A percentile compares a stretch with the other conserved stretches of the same genome.
phyloP scores from a whole-genome alignment of 2,113 vertebrate genomes.

The Antechinus flavipes region DNA sequence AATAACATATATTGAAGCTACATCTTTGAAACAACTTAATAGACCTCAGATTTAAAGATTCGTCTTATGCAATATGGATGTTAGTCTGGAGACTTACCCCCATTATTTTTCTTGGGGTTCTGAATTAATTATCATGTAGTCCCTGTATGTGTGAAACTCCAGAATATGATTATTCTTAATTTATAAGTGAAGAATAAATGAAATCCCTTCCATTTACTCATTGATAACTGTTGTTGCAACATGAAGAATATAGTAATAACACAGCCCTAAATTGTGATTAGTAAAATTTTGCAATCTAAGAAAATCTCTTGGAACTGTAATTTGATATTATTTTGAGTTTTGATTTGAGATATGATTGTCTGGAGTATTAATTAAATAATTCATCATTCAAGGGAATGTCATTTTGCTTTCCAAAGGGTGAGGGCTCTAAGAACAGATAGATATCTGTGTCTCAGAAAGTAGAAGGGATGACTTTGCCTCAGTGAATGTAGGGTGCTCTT shows the following conservation, averaged over 20 bases:
- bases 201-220: not conserved
- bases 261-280: not conserved
- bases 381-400: not conserved
- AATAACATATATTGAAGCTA: too few species aligned
- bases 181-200: not conserved
- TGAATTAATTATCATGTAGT: not conserved
- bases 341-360: not conserved
- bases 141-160: too few species aligned
- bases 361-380: not conserved
- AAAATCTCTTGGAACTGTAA: not conserved
- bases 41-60: not conserved
- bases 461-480: not conserved
- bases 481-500: not conserved
- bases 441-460: not conserved
- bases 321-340: not conserved
- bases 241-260: not conserved
- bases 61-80: not conserved
- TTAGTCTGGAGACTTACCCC: not conserved
- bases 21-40: not conserved
- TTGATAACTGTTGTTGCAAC: not conserved
- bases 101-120: not conserved
- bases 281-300: not conserved
- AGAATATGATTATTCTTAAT: not conserved
- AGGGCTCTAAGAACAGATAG: not conserved
- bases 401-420: too few species aligned